These are phyloP conservation scores for Apteryx mantelli DNA, from an alignment of 2,113 vertebrate genomes.

Conservation along the genomic window DNA sequence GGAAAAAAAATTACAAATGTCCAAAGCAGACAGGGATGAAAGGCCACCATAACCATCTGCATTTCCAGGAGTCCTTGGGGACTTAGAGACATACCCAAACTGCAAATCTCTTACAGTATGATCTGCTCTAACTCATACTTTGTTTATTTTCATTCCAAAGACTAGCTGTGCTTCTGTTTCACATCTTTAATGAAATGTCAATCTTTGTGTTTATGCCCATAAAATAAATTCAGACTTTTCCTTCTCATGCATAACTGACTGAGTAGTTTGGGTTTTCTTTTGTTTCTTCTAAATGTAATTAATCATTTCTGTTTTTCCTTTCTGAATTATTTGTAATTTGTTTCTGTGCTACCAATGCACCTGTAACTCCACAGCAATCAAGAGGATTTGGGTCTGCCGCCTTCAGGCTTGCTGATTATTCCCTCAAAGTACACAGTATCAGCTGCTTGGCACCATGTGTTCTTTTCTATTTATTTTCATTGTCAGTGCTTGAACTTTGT, in stretches of 20 bases:
- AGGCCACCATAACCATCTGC: neutral
- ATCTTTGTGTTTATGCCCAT: neutral
- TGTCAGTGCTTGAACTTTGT: neutral
- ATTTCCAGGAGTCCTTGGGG: neutral
- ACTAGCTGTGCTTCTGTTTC: neutral
- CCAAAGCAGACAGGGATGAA: neutral
- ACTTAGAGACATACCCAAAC: neutral
- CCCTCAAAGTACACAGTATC: neutral
- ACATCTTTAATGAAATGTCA: neutral
- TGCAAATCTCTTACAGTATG: neutral
- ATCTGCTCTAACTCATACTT: neutral
- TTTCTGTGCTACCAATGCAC: neutral
- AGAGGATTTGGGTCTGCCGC: accelerated
- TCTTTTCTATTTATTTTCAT: neutral
- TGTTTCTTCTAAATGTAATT: neutral
- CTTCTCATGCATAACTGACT: neutral
- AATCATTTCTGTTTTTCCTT: neutral
- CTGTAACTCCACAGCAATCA: neutral
- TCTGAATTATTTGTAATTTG: neutral
- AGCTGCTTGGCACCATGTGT: accelerated
- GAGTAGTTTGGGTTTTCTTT: neutral
- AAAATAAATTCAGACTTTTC: neutral
- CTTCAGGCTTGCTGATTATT: neutral
- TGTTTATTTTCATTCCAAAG: neutral
- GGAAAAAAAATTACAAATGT: neutral